Evolutionary conservation across 1,140 invertebrate species (phyloP).

Genomic region (Araneus ventricosus): DNA sequence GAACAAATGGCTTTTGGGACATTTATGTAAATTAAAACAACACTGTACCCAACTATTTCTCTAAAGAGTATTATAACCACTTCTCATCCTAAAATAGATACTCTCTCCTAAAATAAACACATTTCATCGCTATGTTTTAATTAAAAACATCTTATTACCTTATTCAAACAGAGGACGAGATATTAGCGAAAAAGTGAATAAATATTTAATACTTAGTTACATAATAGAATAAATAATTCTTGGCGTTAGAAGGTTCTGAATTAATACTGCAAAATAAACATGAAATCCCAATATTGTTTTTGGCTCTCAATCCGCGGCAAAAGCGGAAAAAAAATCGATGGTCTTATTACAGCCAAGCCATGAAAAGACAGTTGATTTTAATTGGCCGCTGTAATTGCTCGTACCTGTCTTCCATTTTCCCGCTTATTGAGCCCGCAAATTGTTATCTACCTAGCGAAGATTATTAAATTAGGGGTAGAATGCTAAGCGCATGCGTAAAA

Average conservation of each 20-base stretch:
- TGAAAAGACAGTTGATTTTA: neutral
- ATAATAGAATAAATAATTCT: constrained; percentile 10
- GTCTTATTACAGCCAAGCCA: neutral
- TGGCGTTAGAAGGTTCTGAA: neutral
- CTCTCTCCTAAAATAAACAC: neutral
- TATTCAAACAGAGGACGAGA: neutral
- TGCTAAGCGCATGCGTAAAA: neutral
- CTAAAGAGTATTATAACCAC: neutral
- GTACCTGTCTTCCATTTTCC: neutral
- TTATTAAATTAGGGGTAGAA: neutral
- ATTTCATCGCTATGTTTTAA: neutral
- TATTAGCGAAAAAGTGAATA: neutral
- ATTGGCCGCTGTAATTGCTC: constrained; percentile 9
- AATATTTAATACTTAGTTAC: neutral
- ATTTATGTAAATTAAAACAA: too few relatives aligned
- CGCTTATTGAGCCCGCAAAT: neutral
- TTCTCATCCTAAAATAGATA: neutral
- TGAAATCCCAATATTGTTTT: neutral
- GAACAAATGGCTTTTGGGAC: too few relatives aligned
- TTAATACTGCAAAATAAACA: neutral
- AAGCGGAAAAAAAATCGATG: neutral
- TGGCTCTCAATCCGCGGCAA: neutral
- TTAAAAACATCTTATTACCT: neutral
- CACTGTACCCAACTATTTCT: too few relatives aligned
- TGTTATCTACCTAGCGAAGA: neutral